phyloP scores from a whole-genome alignment of 2,113 vertebrate species.

The Crotalus tigris region DNA sequence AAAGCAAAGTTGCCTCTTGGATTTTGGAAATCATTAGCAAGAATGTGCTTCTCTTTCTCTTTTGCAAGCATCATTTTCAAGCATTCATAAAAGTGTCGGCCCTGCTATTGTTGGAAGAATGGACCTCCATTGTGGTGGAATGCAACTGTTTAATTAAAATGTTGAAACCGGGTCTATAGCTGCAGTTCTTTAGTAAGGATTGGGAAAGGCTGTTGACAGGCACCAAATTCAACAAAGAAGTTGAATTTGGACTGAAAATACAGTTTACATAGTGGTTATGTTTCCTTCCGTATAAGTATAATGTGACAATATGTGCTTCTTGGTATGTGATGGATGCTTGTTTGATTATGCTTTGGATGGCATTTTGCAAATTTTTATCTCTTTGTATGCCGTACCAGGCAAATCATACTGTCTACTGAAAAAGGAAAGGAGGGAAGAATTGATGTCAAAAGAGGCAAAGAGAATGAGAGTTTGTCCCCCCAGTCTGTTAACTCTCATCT shows the following conservation, averaged over 20 bases:
- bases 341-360: neutral
- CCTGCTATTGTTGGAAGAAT: neutral
- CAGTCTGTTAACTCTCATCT: neutral
- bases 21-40: neutral
- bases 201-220: neutral
- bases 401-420: neutral
- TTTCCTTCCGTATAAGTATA: neutral
- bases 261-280: neutral
- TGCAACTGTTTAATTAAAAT: neutral
- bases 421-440: neutral
- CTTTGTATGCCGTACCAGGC: neutral
- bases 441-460: neutral
- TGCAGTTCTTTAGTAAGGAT: neutral
- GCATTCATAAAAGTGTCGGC: too few relatives aligned
- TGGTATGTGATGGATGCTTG: neutral
- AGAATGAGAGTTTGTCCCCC: neutral
- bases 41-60: neutral
- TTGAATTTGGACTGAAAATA: neutral
- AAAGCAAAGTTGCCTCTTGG: neutral
- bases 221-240: neutral
- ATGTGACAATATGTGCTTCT: neutral
- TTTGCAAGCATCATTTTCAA: neutral
- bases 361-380: neutral
- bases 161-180: neutral
- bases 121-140: neutral